Percentiles rank a stretch among this genome's conserved stretches.
Conservation (phyloP, 2,113 vertebrate genomes). For the Plecotus auritus region DNA sequence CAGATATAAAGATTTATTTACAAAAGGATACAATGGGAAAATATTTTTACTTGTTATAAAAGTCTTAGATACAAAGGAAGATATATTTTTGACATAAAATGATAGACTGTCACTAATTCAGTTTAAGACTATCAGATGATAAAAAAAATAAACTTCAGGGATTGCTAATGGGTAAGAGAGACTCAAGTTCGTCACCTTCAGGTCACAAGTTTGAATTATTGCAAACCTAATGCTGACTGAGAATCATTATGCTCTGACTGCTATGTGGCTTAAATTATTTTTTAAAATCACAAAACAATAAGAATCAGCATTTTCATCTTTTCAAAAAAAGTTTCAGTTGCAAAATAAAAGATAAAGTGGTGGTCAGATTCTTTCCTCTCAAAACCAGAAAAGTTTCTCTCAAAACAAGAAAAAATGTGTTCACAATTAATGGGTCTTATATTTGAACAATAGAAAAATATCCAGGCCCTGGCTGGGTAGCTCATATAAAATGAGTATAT, state of each 20-base stretch:
- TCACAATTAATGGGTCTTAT: background rate
- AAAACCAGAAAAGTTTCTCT: background rate
- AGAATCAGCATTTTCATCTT: background rate
- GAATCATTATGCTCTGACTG: background rate
- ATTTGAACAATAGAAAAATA: background rate
- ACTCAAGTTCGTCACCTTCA: background rate
- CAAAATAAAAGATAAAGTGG: background rate
- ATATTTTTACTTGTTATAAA: background rate
- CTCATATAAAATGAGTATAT: background rate
- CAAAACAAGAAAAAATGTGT: background rate
- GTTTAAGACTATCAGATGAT: background rate
- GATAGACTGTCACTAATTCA: background rate
- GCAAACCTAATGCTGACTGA: background rate
- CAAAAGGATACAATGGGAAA: background rate
- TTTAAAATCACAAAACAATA: background rate
- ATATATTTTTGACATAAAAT: background rate
- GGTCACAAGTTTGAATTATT: background rate
- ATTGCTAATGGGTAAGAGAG: background rate
- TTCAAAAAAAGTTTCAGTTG: background rate
- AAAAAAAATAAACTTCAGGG: background rate
- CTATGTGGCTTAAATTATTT: background rate
- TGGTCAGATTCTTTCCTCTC: background rate
- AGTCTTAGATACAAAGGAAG: background rate
- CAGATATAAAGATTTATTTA: background rate
- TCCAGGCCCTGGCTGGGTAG: background rate